Conservation (phyloP, 2,888 invertebrate genomes). For the Tribolium freemani region DNA sequence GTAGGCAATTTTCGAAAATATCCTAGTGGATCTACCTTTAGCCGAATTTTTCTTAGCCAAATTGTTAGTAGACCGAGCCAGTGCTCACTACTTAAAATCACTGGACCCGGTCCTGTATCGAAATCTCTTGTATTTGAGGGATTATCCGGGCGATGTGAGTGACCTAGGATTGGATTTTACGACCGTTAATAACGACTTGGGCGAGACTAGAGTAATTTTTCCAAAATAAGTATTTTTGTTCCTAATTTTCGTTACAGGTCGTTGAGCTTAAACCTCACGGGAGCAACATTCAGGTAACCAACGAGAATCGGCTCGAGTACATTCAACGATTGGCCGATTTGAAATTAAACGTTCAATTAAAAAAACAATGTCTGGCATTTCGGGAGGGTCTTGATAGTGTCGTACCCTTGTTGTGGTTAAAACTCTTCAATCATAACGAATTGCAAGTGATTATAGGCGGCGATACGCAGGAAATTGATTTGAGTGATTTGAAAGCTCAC, state of each 20-base stretch:
- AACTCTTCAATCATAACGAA: slow-evolving; percentile 95
- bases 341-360: slow-evolving; percentile 92
- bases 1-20: slow-evolving; percentile 93
- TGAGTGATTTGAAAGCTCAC: slow-evolving; percentile 87
- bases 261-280: slow-evolving; percentile 94
- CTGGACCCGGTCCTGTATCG: slow-evolving; percentile 93
- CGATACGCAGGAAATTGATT: slow-evolving; percentile 92
- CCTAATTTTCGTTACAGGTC: slow-evolving; percentile 68
- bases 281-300: slow-evolving; percentile 89
- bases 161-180: slow-evolving; percentile 95
- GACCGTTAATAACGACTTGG: slow-evolving; percentile 89
- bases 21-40: slow-evolving; percentile 93
- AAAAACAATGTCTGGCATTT: slow-evolving; percentile 89
- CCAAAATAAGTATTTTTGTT: not conserved
- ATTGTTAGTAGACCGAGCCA: slow-evolving; percentile 82
- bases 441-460: slow-evolving; percentile 97
- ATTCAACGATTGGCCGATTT: slow-evolving; percentile 97
- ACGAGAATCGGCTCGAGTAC: slow-evolving; percentile 95
- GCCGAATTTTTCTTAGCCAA: slow-evolving; percentile 97
- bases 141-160: slow-evolving; percentile 87
- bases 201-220: slow-evolving; percentile 80
- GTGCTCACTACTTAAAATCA: slow-evolving; percentile 92
- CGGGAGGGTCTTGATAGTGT: slow-evolving; percentile 92
- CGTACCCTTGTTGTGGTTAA: slow-evolving; percentile 91
- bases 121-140: slow-evolving; percentile 89